These are phyloP conservation scores for Gila orcuttii DNA, from an alignment of 2,113 vertebrate species.

Conservation along the genomic window DNA sequence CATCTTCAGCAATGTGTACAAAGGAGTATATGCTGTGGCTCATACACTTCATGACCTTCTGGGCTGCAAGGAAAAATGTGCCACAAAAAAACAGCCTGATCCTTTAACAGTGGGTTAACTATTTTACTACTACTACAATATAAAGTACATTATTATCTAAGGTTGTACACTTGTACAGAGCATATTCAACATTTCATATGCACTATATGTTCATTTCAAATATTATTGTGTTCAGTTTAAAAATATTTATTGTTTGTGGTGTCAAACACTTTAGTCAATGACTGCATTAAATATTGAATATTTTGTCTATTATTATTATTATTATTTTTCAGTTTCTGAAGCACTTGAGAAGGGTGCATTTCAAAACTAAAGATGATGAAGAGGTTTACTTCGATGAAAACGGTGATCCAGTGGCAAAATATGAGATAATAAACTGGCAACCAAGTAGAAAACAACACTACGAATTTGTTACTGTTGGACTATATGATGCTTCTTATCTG, in stretches of 20 bases:
- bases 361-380: slow-evolving; percentile 73
- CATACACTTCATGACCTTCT: slow-evolving; percentile 59
- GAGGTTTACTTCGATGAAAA: slow-evolving; percentile 71
- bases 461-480: slow-evolving; percentile 71
- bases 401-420: slow-evolving; percentile 72
- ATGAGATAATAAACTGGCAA: slow-evolving; percentile 78
- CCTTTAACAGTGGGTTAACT: slow-evolving; percentile 39
- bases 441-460: slow-evolving; percentile 52
- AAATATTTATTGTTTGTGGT: neutral
- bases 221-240: neutral
- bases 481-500: slow-evolving; percentile 69
- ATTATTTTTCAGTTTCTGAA: slow-evolving; percentile 67
- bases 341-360: slow-evolving; percentile 60
- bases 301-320: neutral
- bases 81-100: slow-evolving; percentile 38
- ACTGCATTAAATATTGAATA: neutral
- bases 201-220: neutral
- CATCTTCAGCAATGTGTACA: slow-evolving; percentile 63
- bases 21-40: slow-evolving; percentile 61
- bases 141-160: slow-evolving; percentile 7
- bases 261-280: neutral
- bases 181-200: neutral
- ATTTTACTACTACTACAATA: neutral
- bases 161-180: neutral
- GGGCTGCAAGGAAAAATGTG: slow-evolving; percentile 41